Evolutionary conservation across 2,888 invertebrate genomes (phyloP).

Genomic region (Metallyticus violacea): DNA sequence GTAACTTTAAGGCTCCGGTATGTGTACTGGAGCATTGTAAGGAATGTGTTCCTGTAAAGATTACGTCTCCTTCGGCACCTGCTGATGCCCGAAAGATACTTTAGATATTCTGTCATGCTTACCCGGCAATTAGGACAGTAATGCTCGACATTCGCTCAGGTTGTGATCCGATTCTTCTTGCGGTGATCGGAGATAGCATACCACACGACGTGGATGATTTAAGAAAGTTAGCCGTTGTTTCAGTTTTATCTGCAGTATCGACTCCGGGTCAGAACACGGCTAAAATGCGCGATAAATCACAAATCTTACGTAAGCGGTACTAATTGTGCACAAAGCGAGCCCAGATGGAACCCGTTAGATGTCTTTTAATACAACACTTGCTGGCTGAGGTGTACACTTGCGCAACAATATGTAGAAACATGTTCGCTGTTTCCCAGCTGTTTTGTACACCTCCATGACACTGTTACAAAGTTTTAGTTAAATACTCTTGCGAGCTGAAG

Average conservation of each 20-base stretch:
- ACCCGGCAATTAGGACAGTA: neutral
- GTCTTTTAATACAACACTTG: too few relatives aligned
- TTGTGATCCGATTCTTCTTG: neutral
- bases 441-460: too few relatives aligned
- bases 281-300: neutral
- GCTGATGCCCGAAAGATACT: neutral
- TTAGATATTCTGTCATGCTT: neutral
- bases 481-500: too few relatives aligned
- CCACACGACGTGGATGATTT: neutral
- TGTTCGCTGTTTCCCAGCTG: too few relatives aligned
- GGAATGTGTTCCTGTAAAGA: too few relatives aligned
- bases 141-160: neutral
- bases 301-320: neutral
- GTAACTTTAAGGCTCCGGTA: too few relatives aligned
- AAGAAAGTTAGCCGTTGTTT: neutral
- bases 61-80: too few relatives aligned
- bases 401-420: too few relatives aligned
- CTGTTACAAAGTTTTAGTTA: too few relatives aligned
- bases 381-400: neutral
- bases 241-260: neutral
- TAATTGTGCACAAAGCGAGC: neutral
- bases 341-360: too few relatives aligned
- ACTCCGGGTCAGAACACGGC: too few relatives aligned
- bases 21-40: too few relatives aligned
- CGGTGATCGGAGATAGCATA: neutral